phyloP scores from a whole-genome alignment of 1,140 invertebrate genomes.

The Zaprionus vittiger region DNA sequence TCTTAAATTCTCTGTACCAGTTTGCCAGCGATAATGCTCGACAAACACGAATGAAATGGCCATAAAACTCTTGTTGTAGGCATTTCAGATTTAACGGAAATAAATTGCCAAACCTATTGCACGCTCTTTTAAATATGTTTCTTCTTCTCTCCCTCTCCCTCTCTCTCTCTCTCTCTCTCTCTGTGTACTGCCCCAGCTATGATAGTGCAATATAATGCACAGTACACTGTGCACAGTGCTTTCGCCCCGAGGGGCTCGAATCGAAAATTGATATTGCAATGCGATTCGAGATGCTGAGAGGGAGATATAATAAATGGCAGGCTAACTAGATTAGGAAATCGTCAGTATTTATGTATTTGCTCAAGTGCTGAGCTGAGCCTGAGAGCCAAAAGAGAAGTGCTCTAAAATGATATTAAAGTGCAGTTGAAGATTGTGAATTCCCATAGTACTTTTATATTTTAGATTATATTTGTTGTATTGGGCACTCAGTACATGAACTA shows the following conservation, averaged over 20 bases:
- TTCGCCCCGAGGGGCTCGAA: not conserved
- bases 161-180: conserved; percentile 22
- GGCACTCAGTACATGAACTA: not conserved
- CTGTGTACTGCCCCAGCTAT: conserved; percentile 1
- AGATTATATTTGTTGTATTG: not conserved
- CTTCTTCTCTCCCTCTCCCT: not conserved
- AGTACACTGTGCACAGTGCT: conserved; percentile 29
- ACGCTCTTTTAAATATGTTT: conserved; percentile 36
- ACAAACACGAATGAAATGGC: conserved; percentile 74
- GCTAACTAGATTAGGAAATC: conserved; percentile 24
- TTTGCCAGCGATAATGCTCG: conserved; percentile 67
- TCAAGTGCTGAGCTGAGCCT: not conserved
- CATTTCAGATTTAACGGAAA: conserved; percentile 69
- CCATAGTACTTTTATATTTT: not conserved
- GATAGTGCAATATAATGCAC: not conserved
- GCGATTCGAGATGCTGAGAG: conserved; percentile 13
- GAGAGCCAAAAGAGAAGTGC: not conserved
- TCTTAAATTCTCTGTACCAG: conserved; percentile 66
- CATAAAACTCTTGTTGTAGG: conserved; percentile 63
- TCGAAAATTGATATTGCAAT: conserved; percentile 43
- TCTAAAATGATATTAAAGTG: not conserved
- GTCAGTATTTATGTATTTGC: conserved; percentile 7
- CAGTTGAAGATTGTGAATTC: not conserved
- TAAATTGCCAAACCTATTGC: conserved; percentile 69
- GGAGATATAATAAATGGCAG: conserved; percentile 16